Evolutionary conservation across 2,797 vertebrate genomes (phyloP).

Genomic region (Acomys russatus): DNA sequence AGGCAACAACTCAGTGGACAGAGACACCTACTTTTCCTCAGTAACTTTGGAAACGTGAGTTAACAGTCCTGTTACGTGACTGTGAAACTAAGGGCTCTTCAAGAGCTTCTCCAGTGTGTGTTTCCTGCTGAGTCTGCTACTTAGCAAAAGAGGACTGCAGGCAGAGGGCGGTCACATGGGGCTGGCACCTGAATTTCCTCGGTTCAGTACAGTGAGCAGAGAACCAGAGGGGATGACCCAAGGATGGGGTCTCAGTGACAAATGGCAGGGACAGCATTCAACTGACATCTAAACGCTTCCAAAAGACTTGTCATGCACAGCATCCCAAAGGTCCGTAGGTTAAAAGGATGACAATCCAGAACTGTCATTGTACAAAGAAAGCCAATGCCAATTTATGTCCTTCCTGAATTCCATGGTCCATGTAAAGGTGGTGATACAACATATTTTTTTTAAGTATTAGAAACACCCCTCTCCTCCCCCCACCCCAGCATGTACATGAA

Average conservation of each 20-base stretch:
- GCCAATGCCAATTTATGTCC: neutral
- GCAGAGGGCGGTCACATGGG: neutral
- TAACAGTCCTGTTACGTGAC: neutral
- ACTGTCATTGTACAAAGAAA: constrained; percentile 60
- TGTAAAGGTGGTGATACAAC: constrained; percentile 32
- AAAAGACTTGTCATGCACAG: constrained; percentile 12
- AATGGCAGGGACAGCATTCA: constrained; percentile 24
- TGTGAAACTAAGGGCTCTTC: constrained; percentile 2
- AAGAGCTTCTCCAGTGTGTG: neutral
- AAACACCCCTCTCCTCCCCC: neutral
- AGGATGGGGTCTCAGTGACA: neutral
- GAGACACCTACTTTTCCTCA: neutral
- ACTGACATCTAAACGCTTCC: neutral
- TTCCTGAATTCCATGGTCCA: constrained; percentile 44
- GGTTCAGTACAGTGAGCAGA: neutral
- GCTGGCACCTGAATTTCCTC: neutral
- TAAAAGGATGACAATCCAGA: constrained; percentile 28
- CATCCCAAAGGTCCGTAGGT: neutral
- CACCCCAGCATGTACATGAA: constrained; percentile 23
- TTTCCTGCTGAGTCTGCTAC: constrained; percentile 11
- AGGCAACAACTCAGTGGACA: constrained; percentile 10
- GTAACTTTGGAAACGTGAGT: constrained; percentile 28
- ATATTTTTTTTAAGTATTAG: constrained; percentile 4
- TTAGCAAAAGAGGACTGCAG: constrained; percentile 2
- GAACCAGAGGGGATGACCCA: neutral